Base-by-base conservation (phyloP, 30 jellyfish, hydroid and myxozoan genomes). In the Aurelia coerulea region DNA sequence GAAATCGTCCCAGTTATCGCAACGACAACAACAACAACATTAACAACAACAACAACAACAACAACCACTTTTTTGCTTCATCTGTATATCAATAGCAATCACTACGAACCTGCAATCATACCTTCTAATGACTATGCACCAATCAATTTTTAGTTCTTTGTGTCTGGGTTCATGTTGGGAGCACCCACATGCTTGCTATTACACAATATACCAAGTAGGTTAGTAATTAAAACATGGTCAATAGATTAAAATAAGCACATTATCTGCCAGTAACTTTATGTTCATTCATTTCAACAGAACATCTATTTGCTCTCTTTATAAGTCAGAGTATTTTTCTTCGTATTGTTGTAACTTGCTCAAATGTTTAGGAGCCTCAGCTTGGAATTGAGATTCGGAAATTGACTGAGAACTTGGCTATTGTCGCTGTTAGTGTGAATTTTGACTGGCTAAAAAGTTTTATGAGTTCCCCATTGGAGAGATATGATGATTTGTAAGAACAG, bases 391-490 rank as follows among this genome's bases (percentile, higher is more conserved):
- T 23, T 23, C 29, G 29, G 29, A 23, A 23, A 23, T 23, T 23
- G 29, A 23, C 29, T 23, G 29, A 23, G 29, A 23, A 23, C 29
- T 23, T 23, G 29, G 29, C 29, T 23, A 23, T 23, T 23, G 29
- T 65, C 18, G 31, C 33, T 65, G 41, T 65, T 16, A 65, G 12
- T 53, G 65, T 53, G 65, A 53, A 53, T 9, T 53, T 16, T 53
- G 65, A 53, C 16, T 53, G 75, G 41, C 33, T 65, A 31, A 12
- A 65, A 65, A 65, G 33, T 16, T 16, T 65, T 65, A 31, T 58
- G 68, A 58, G 68, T 58, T 58, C 68, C 68, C 9, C 68, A 58
- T 58, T 58, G 68, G 68, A 13, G 5, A 58, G 68, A 58, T 58
- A 58, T 58, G 68, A 58, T 58, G 68, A 58, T 58, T 58, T 58